A percentile compares a stretch with the other conserved stretches of the same genome.
These are phyloP conservation scores for Cynaeus angustus DNA, from an alignment of 2,888 invertebrate genomes.

Conservation along the genomic window DNA sequence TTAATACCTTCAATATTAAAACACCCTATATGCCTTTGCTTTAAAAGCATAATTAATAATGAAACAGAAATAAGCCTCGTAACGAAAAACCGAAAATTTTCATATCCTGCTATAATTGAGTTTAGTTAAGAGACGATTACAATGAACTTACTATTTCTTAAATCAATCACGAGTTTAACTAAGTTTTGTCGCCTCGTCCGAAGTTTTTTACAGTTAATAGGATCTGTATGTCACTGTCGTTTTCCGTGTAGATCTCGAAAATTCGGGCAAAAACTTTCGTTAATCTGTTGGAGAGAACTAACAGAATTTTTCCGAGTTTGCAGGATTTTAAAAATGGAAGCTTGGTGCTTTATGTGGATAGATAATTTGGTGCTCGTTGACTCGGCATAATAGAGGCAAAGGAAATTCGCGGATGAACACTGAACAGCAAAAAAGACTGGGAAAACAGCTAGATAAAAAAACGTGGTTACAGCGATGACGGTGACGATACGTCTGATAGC, in stretches of 20 bases:
- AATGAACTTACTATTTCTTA: slow-evolving; percentile 4
- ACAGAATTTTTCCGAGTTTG: slow-evolving; percentile 6
- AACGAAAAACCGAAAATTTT: no score
- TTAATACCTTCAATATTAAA: slow-evolving; percentile 14
- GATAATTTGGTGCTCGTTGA: slow-evolving; percentile 36
- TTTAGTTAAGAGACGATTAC: slow-evolving; percentile 3
- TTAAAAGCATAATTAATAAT: neutral
- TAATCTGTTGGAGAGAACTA: slow-evolving; percentile 8
- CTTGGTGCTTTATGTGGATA: slow-evolving; percentile 10
- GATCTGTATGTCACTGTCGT: slow-evolving; percentile 27
- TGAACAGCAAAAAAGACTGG: slow-evolving; percentile 4
- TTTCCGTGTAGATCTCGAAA: slow-evolving; percentile 4
- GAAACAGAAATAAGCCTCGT: neutral
- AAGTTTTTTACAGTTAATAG: slow-evolving; percentile 18
- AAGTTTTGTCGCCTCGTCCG: slow-evolving; percentile 15
- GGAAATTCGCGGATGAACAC: slow-evolving; percentile 4
- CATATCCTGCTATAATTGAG: neutral
- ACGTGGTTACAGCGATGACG: no score
- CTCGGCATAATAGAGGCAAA: slow-evolving; percentile 18
- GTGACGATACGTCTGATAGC: no score
- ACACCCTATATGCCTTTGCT: neutral
- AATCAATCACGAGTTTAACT: slow-evolving; percentile 15
- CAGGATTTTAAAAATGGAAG: neutral
- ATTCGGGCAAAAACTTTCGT: neutral
- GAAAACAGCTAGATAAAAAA: slow-evolving; percentile 2